A percentile compares a stretch with the other conserved stretches of the same genome.
Evolutionary conservation across 2,113 vertebrate genomes (phyloP).

Genomic region (Erythrolamprus reginae): DNA sequence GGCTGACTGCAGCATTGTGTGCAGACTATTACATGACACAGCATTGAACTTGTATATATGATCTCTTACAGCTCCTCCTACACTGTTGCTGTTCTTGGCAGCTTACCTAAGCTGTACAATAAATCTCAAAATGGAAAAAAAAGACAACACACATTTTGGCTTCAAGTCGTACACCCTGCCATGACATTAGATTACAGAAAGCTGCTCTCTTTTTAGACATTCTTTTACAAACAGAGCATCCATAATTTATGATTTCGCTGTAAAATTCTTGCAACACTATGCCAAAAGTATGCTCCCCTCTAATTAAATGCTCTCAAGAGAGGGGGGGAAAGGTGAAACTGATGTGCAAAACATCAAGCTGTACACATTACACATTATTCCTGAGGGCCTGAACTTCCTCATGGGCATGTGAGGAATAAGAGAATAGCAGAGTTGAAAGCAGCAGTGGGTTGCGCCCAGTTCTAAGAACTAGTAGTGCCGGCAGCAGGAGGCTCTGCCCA

Average conservation of each 20-base stretch:
- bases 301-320: constrained; percentile 77
- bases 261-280: constrained; percentile 76
- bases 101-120: constrained; percentile 78
- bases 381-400: constrained; percentile 85
- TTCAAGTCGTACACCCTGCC: constrained; percentile 66
- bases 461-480: too few species aligned
- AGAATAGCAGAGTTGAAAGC: not conserved
- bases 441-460: too few species aligned
- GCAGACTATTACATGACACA: constrained; percentile 73
- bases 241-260: constrained; percentile 80
- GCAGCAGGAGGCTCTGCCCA: too few species aligned
- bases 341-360: constrained; percentile 70
- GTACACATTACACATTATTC: constrained; percentile 62
- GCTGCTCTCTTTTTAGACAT: constrained; percentile 77
- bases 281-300: constrained; percentile 74
- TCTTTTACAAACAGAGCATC: constrained; percentile 72
- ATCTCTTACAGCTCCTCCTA: constrained; percentile 82
- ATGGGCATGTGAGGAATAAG: constrained; percentile 53
- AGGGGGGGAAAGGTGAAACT: constrained; percentile 72
- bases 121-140: constrained; percentile 84
- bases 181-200: constrained; percentile 74
- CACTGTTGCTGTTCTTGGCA: constrained; percentile 89
- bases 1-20: constrained; percentile 43
- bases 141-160: constrained; percentile 66
- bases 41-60: constrained; percentile 79